Evolutionary conservation across 2,888 invertebrate species (phyloP), one percentile per base, ranked within the genome.

Genomic region (Teleiodes luculella): DNA sequence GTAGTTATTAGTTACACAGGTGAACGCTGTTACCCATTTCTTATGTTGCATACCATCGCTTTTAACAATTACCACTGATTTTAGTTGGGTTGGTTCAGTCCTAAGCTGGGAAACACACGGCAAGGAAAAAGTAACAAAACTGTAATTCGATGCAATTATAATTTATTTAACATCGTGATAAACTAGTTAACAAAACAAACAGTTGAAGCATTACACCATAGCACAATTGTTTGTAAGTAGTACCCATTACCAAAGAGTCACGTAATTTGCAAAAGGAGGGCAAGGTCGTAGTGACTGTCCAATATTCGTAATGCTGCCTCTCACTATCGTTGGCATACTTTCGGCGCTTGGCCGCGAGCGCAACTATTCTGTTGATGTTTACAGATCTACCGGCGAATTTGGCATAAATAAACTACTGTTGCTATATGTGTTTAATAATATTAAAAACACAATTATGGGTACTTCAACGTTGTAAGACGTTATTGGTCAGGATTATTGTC

Each of bases 281-380:
- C 83, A 83, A 83, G 83, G 83, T 79, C 83, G 74, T 62, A 55
- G 67, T 69, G 66, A 68, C 62, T 66, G 73, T 63, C 68, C 68
- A 67, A 66, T 66, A 65, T 64, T 59, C 61, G 52, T 56, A 49
- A 52, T 24, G 31, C 46, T 52, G 64, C 65, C 75, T 76, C 78
- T 76, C 70, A 62, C 78, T 75, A 72, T 63, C 74, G 61, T 62
- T 65, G 85, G 72, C 86, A 81, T 70, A 85, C 86, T 85, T 86
- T 81, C 80, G 62, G 67, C 7, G 45, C 45, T 51, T 3, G 20
- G 24, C 30, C 5, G 33, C 36, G 20, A 35, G 33, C 36, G 48
- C 35, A 33, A 4, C 18, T 18, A 28, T 43, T 28, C 20, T 43
- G 28, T 43, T 43, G n/a, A 24, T 28, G n/a, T 24, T 24, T 24